Base-by-base conservation (phyloP, 1,140 invertebrate genomes). In the Nephila pilipes region DNA sequence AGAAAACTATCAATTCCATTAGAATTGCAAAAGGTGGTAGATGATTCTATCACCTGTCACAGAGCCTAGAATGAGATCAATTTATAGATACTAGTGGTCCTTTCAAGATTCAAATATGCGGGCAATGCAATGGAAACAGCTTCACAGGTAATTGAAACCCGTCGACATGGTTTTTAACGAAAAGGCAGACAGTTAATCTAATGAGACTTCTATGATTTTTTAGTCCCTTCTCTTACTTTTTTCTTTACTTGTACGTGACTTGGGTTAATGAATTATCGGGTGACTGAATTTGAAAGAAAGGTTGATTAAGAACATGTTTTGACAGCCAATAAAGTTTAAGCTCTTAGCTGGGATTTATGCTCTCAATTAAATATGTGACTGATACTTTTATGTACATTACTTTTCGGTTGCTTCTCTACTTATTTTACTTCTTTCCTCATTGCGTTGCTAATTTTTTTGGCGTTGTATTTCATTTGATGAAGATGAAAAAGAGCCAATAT, bases 351-450 rank as follows among this genome's bases (percentile, higher is more conserved):
- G 54, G 54, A 83, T 83, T 83, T 83, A 83, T 83, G 38, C 54
- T 83, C 46, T 57, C 81, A 83, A 83, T 83, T 83, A 83, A 83
- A 83, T n/a, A 16, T 83, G 81, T 55, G 81, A 83, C 54, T n/a
- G 81, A 83, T 83, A 83, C 81, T 46, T 46, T 54, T 54, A 57
- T 83, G 81, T 55, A 83, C 81, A 29, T 83, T 83, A 75, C 69
- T 12, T 75, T 75, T 75, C 69, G 69, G 69, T 32, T 75, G 69
- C 69, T 75, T 75, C 69, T 75, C 69, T 6, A 18, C 46, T 46
- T 46, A 46, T 46, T 46, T 46, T 46, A 32, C 18, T 75, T 32
- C 32, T 75, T 32, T 75, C 69, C 29, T 20, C 14, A 18, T 16
- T 32, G 69, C 69, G 29, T 75, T 36, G 29, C 29, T 75, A 75